Evolutionary conservation across 2,113 vertebrate genomes (phyloP), one percentile per base, ranked within the genome.

Genomic region (Chlorocebus sabaeus): DNA sequence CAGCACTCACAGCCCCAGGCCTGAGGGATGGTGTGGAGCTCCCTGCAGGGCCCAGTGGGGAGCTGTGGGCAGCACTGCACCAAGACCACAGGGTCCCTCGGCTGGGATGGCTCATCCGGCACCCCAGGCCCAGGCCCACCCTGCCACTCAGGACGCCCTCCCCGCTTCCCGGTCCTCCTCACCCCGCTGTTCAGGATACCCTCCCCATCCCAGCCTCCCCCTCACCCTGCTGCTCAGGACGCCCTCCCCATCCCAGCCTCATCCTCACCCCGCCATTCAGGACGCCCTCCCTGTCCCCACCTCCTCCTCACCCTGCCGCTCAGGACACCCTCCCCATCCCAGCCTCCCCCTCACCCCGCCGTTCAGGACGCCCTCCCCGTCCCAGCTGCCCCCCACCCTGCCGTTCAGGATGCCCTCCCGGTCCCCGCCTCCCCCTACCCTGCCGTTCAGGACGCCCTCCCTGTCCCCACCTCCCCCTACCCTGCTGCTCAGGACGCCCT

Each of bases 261-360:
- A 45, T 38, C 2, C 0, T 7, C 17, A 99, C 99, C 99, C 99
- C 99, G 20, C 98, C 96, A 86, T 98, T 99, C 98, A 99, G 99
- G 97, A 99, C 98, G 0, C 99, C 99, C 96, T 99, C 99, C 91
- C 25, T 0, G 9, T 10, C 25, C 22, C 59, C 0, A 3, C 4
- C 10, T 9, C 25, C 59, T 0, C 3, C 2, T n/a, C 8, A 61
- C 25, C 25, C 3, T 1, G 25, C 59, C 10, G 59, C 0, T 11
- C 25, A 27, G 59, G 59, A 32, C 30, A 4, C n/a, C 64, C 68
- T 8, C 68, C 50, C 10, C 0, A 0, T 0, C 40, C 30, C 30
- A 2, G 8, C 23, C 22, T 57, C 55, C 55, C 55, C 22, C 1
- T 3, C 1, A 2, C 25, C 57, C 2, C 1, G n/a, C 20, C 6